Conservation (phyloP, 1,140 invertebrate genomes). For the Papilio xuthus region DNA sequence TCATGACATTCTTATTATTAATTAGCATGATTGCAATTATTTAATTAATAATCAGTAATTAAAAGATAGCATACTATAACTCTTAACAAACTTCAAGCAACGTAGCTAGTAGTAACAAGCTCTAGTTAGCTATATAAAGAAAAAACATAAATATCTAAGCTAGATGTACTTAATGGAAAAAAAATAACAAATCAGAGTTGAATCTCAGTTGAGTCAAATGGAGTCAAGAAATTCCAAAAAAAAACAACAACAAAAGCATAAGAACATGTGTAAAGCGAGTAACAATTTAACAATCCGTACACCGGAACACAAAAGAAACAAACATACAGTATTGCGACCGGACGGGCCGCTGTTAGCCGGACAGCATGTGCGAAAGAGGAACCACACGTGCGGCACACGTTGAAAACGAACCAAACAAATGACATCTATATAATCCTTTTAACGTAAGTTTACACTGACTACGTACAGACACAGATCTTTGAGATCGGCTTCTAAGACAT, state of each 20-base stretch:
- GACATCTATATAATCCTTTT: background rate
- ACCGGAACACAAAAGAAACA: constrained; percentile 27
- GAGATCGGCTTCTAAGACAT: no score
- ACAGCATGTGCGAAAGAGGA: constrained; percentile 25
- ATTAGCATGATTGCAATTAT: background rate
- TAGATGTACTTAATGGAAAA: no score
- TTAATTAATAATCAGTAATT: background rate
- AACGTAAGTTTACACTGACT: background rate
- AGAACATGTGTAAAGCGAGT: background rate
- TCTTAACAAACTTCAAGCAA: background rate
- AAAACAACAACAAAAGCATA: background rate
- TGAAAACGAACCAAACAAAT: constrained; percentile 31
- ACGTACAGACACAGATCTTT: no score
- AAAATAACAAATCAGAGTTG: background rate
- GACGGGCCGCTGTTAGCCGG: background rate
- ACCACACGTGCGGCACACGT: constrained; percentile 51
- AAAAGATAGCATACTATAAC: background rate
- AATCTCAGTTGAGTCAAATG: background rate
- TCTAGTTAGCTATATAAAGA: no score
- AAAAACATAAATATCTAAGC: no score
- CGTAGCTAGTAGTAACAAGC: background rate
- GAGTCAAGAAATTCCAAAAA: background rate
- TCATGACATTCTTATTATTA: background rate
- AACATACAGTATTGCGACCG: background rate
- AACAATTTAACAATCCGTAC: constrained; percentile 19